Conservation (phyloP, 2,797 vertebrate species). For the Peromyscus attwateri region DNA sequence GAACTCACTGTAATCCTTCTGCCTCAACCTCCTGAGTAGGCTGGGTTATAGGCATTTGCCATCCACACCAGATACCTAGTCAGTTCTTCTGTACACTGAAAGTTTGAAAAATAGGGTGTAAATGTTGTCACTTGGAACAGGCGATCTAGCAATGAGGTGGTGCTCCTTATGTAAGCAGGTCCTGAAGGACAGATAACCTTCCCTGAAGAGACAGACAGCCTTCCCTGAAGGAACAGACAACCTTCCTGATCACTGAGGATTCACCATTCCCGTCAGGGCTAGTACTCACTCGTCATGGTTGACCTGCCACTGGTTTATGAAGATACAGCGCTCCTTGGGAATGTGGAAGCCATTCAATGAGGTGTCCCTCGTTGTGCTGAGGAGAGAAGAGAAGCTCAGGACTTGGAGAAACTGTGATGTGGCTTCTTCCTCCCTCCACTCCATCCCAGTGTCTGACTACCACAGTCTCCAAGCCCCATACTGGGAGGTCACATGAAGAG, state of each 20-base stretch:
- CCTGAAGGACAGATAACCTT: too few relatives aligned
- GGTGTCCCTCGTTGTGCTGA: constrained; percentile 92
- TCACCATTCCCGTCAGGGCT: neutral
- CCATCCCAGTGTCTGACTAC: neutral
- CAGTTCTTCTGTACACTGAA: neutral
- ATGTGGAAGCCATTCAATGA: constrained; percentile 93
- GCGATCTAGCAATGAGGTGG: neutral
- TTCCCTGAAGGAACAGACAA: neutral
- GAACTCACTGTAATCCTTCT: neutral
- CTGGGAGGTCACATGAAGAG: neutral
- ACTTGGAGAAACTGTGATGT: neutral
- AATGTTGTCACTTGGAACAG: neutral
- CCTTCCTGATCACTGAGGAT: neutral
- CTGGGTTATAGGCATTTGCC: neutral
- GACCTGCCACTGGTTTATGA: constrained; percentile 96
- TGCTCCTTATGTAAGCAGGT: neutral
- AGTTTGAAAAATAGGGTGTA: neutral
- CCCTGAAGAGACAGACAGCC: too few relatives aligned
- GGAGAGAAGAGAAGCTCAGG: constrained; percentile 65
- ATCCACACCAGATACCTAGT: neutral
- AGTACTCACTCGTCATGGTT: constrained; percentile 94
- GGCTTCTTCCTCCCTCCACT: neutral
- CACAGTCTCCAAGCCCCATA: neutral
- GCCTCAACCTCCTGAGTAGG: neutral
- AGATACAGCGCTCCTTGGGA: constrained; percentile 93